Evolutionary conservation across 2,797 vertebrate species (phyloP).

Genomic region (Sparidentex hasta): DNA sequence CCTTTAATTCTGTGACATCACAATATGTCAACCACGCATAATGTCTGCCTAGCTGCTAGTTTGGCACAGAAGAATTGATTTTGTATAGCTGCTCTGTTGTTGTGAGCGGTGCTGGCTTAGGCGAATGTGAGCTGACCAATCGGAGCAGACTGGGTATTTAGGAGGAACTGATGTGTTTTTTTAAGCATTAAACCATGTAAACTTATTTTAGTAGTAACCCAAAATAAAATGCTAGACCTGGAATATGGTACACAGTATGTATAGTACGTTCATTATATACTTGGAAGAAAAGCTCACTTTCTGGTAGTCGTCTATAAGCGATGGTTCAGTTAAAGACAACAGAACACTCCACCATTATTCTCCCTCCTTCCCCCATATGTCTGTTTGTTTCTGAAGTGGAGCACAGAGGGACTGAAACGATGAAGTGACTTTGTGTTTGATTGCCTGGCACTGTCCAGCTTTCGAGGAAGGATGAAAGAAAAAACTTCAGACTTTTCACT

Average conservation of each 20-base stretch:
- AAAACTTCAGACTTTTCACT: constrained; percentile 66
- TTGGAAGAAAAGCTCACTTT: not conserved
- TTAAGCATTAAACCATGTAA: too few relatives aligned
- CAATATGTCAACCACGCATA: too few relatives aligned
- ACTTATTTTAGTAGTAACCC: too few relatives aligned
- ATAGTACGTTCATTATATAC: not conserved
- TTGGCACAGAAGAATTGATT: too few relatives aligned
- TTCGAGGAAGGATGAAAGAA: constrained; percentile 57
- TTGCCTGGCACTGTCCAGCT: constrained; percentile 52
- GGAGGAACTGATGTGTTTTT: too few relatives aligned
- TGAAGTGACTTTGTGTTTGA: constrained; percentile 53
- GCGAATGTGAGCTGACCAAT: too few relatives aligned
- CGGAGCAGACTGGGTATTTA: too few relatives aligned
- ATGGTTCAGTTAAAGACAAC: constrained; percentile 36
- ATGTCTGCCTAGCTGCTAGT: too few relatives aligned
- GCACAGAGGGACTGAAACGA: constrained; percentile 28
- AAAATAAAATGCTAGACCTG: not conserved
- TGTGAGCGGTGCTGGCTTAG: too few relatives aligned
- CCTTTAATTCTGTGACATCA: too few relatives aligned
- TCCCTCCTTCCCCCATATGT: too few relatives aligned
- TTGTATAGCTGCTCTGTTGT: too few relatives aligned
- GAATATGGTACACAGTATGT: not conserved
- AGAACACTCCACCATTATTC: not conserved
- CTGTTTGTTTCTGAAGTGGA: constrained; percentile 22
- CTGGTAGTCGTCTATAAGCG: not conserved